Percentiles rank a stretch among this genome's conserved stretches.
Evolutionary conservation across 2,797 vertebrate genomes (phyloP).

Genomic region (Synaphobranchus kaupii): DNA sequence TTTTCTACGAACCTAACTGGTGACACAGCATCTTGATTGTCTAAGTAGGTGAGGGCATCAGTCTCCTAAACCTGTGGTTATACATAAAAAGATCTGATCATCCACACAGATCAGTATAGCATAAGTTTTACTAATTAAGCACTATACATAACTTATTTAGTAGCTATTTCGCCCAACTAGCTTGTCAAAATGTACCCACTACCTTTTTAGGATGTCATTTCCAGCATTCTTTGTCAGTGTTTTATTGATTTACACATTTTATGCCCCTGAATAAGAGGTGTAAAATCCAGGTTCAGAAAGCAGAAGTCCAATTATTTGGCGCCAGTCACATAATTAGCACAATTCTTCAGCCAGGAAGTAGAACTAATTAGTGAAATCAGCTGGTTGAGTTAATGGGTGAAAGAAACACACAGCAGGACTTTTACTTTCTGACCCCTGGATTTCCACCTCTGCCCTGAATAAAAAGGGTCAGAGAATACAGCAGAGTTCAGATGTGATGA

Average conservation of each 20-base stretch:
- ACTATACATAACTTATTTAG: background rate
- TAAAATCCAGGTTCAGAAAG: too few relatives aligned
- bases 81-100: background rate
- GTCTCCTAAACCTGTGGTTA: background rate
- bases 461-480: background rate
- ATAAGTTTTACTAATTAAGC: background rate
- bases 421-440: too few relatives aligned
- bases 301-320: too few relatives aligned
- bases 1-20: background rate
- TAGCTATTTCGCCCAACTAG: background rate
- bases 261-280: background rate
- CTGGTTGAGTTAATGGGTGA: too few relatives aligned
- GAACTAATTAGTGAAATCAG: too few relatives aligned
- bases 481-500: background rate
- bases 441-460: too few relatives aligned
- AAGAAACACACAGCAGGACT: too few relatives aligned
- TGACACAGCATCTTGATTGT: background rate
- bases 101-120: background rate
- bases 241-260: background rate
- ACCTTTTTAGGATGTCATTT: background rate
- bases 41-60: background rate
- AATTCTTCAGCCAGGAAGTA: too few relatives aligned
- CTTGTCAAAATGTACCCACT: background rate
- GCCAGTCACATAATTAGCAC: too few relatives aligned
- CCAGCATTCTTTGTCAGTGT: background rate